phyloP scores from a whole-genome alignment of 64 coral and sea anemone genomes.

The Pocillopora damicornis region DNA sequence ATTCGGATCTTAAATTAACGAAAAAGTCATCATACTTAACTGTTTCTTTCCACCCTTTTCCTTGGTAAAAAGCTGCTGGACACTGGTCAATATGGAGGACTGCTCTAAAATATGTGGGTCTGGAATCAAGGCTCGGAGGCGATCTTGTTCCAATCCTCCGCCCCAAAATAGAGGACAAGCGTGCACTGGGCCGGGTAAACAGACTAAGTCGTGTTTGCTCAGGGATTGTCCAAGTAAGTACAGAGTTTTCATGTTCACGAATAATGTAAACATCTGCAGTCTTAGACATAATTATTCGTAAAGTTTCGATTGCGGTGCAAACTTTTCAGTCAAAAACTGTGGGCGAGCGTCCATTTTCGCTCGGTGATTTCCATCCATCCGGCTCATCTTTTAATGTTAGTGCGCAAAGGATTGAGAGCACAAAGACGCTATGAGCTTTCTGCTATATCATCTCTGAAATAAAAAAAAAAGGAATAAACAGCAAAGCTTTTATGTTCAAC shows the following conservation, averaged over 20 bases:
- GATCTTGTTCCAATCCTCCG: slow-evolving; percentile 35
- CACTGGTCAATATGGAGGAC: background rate
- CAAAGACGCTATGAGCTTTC: too few relatives aligned
- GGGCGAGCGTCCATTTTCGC: too few relatives aligned
- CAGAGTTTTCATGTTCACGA: background rate
- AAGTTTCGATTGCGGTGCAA: too few relatives aligned
- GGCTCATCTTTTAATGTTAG: too few relatives aligned
- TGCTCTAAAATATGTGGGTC: slow-evolving; percentile 33
- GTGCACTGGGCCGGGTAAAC: slow-evolving; percentile 9
- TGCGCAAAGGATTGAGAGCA: too few relatives aligned
- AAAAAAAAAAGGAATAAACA: too few relatives aligned
- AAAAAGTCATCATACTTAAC: background rate
- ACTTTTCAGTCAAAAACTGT: too few relatives aligned
- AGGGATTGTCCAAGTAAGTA: slow-evolving; percentile 3
- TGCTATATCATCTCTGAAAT: too few relatives aligned
- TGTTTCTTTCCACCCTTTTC: background rate
- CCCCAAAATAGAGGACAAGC: slow-evolving; percentile 12
- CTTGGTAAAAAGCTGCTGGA: slow-evolving; percentile 21
- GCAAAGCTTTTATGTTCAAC: too few relatives aligned
- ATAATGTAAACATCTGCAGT: too few relatives aligned
- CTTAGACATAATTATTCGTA: too few relatives aligned
- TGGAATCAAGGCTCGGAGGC: slow-evolving; percentile 8
- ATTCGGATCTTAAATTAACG: background rate
- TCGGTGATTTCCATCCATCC: too few relatives aligned
- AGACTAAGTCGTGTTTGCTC: background rate